A percentile compares a stretch with the other conserved stretches of the same genome.
Evolutionary conservation across 2,113 vertebrate species (phyloP).

Genomic region (Prunella himalayana): DNA sequence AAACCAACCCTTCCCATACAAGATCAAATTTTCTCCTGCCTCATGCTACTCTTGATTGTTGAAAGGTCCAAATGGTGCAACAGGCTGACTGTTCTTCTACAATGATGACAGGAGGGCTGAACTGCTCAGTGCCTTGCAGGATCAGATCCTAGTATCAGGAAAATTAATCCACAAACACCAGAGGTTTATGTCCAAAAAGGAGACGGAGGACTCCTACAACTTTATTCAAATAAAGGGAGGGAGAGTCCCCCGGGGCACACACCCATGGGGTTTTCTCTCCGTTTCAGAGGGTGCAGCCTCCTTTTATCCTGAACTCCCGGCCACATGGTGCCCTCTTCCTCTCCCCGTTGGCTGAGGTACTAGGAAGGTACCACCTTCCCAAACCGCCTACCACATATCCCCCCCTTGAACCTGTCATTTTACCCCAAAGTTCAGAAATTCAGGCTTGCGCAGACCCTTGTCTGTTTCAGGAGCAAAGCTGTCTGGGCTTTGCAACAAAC

Average conservation of each 20-base stretch:
- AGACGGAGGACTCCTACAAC: neutral
- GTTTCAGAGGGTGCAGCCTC: rapidly evolving
- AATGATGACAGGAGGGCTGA: rapidly evolving
- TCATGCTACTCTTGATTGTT: neutral
- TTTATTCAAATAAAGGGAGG: neutral
- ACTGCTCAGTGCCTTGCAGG: neutral
- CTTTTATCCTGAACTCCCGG: neutral
- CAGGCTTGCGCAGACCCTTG: neutral
- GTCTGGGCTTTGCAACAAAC: neutral
- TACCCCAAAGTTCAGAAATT: neutral
- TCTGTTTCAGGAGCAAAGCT: neutral
- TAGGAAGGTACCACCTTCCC: neutral
- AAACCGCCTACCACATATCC: rapidly evolving
- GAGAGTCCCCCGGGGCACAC: neutral
- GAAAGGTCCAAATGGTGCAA: neutral
- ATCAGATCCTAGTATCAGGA: neutral
- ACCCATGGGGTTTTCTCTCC: rapidly evolving
- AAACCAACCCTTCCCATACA: neutral
- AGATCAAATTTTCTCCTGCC: neutral
- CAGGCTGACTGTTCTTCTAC: neutral
- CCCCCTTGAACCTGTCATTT: neutral
- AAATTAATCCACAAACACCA: neutral
- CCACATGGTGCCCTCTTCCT: rapidly evolving
- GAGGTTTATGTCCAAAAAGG: neutral
- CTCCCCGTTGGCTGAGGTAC: neutral